Base-by-base conservation (phyloP, 2,797 vertebrate genomes). In the Ctenochaetus hawaiiensis region DNA sequence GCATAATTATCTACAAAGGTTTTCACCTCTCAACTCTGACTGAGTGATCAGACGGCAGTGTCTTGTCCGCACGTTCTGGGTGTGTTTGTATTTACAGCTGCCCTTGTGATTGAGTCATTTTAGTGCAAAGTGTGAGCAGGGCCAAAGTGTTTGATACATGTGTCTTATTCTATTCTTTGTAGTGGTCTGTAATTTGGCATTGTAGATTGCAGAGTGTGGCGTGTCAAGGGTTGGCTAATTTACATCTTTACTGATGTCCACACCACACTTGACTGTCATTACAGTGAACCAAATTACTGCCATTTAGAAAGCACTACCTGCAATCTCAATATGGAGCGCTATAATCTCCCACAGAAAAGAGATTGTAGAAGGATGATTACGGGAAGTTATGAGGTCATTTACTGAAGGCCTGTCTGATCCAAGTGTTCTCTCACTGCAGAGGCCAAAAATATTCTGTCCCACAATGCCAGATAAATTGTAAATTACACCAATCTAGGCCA, bases 111-210 rank as follows among this genome's bases (percentile, higher is more conserved):
- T 80, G 61, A 84, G 58, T 78, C 63, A 70, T 83, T 75, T 64
- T 44, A 65, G 47, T 66, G 17, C 53, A 9, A 71, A 53, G 41
- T 75, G 48, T 73, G 48, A 80, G 72, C 61, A 54, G 45, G 45
- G 17, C 22, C 51, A 67, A 34, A 61, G 48, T 11, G 67, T 72
- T 73, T 82, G 80, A 86, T 62, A 66, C 16, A 8, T 67, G 62
- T 59, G 45, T 47, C 67, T 63, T 77, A 66, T 45, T 61, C 39
- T 70, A 53, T 70, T 73, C 73, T 64, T 45, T 85, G 71, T 26
- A 54, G 67, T 66, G 56, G 72, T 63, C 83, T 87, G 70, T 89
- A 78, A 90, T 90, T 89, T 87, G 43, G 61, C 1, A 2, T 37
- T 41, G 71, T 44, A 75, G 66, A 86, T 84, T 81, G 49, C 58